Evolutionary conservation across 2,113 vertebrate genomes (phyloP), one percentile per base, ranked within the genome.

Genomic region (Podilymbus podiceps): DNA sequence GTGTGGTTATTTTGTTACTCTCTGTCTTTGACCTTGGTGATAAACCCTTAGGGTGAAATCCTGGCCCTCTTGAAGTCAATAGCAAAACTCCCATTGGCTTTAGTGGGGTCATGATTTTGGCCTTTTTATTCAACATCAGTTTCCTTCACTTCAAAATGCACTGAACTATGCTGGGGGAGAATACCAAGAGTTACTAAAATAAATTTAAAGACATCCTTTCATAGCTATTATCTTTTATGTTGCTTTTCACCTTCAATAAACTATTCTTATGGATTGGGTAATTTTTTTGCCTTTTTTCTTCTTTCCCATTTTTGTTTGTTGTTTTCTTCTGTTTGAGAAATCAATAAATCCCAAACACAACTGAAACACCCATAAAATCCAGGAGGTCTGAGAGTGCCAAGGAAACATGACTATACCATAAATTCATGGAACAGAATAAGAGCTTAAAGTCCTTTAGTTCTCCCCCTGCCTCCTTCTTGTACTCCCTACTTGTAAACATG

Each of bases 21-120:
- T 78, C 44, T 87, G 44, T 50, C 46, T 88, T 79, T 92, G 68
- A 95, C 73, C 52, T 90, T 90, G 64, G 20, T 90, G 63, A 71
- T 89, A 91, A 92, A 86, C 31, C 73, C 76, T 85, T 56, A 71
- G 69, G 86, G 80, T 87, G 60, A 95, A 93, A 90, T 77, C 60
- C 20, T 84, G 73, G 5, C 19, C 52, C 23, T 74, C 5, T 18
- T 60, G 21, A 95, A 71, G n/a, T 40, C 5, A 71, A 44, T 7
- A 49, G 25, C 40, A 89, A 87, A 95, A 68, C 12, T 88, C 18
- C 10, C 40, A 28, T 28, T 82, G 81, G 91, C 31, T 82, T 88
- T 13, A 79, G 9, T 4, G 14, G 27, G 64, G 52, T 25, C n/a
- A 24, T 28, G 19, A 38, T 79, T 95, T 77, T 81, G 42, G 20